These are phyloP conservation scores for Gnathonemus echidnorhynchus DNA, from an alignment of 2,113 vertebrate species.

Conservation along the genomic window DNA sequence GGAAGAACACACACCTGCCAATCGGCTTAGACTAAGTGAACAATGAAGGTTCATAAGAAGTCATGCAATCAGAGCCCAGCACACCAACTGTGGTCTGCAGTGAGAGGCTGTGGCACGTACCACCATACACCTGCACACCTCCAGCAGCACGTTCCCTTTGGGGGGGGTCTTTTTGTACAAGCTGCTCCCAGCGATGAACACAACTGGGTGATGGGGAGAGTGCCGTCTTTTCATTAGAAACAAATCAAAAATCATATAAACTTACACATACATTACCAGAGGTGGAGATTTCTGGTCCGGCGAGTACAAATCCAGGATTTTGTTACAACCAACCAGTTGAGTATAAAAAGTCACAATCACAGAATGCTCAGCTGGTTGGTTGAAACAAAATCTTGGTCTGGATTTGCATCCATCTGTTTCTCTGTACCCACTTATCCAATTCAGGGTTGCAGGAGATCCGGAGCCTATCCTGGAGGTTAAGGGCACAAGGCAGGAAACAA, in stretches of 20 bases:
- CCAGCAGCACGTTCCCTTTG: slow-evolving; percentile 78
- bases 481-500: background rate
- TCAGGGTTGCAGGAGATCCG: background rate
- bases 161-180: slow-evolving; percentile 81
- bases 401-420: background rate
- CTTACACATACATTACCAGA: background rate
- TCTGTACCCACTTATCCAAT: background rate
- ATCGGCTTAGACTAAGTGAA: background rate
- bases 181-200: slow-evolving; percentile 81
- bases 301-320: no score
- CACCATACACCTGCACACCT: slow-evolving; percentile 77
- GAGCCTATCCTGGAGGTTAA: background rate
- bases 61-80: background rate
- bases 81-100: background rate
- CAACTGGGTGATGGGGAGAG: slow-evolving; percentile 62
- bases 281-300: no score
- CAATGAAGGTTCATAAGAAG: background rate
- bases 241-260: background rate
- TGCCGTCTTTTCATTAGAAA: background rate
- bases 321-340: no score
- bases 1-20: background rate
- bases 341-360: no score
- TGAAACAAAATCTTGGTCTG: no score
- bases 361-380: no score
- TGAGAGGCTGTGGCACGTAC: slow-evolving; percentile 63